Base-by-base conservation (phyloP, 2,888 invertebrate genomes). In the Notodonta dromedarius region DNA sequence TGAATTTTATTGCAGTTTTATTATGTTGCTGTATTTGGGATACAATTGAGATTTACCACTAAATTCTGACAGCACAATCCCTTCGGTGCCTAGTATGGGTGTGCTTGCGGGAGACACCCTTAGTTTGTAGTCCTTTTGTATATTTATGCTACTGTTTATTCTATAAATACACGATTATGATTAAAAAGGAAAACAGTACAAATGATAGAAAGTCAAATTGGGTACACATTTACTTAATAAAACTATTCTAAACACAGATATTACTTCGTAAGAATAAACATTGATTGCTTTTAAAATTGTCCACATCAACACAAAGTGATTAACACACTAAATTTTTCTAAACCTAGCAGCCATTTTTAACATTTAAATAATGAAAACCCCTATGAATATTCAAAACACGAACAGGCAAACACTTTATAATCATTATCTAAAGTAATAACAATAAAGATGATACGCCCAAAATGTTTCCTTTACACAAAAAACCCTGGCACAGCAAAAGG, bases 1-100 rank as follows among this genome's bases (percentile, higher is more conserved):
- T 82, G 79, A 78, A 82, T 85, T 88, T 87, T 89, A 86, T 86
- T 85, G 83, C 81, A 77, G 83, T 85, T 89, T 90, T 89, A 88
- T 88, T 86, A 79, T 78, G 79, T 76, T 70, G 74, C 90, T 89
- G 77, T 90, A 88, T 91, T 90, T 89, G 90, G 90, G 70, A 82
- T 80, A 85, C 84, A 86, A 86, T 85, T 82, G 84, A 76, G 76
- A 71, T 81, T 77, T 80, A 73, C 75, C 73, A 71, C 68, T 67
- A 77, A 71, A 70, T 70, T 71, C 69, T 72, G 74, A 76, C 71
- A 73, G 72, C 57, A 74, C 75, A 76, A 74, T 74, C 65, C 73
- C 63, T 74, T 58, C 46, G 63, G 42, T 50, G 61, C 69, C 70
- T 66, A 67, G 57, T 72, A 76, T 73, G 74, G 71, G n/a, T 14